Base-by-base conservation (phyloP, 2,888 invertebrate genomes). In the Cylloceria caligata region DNA sequence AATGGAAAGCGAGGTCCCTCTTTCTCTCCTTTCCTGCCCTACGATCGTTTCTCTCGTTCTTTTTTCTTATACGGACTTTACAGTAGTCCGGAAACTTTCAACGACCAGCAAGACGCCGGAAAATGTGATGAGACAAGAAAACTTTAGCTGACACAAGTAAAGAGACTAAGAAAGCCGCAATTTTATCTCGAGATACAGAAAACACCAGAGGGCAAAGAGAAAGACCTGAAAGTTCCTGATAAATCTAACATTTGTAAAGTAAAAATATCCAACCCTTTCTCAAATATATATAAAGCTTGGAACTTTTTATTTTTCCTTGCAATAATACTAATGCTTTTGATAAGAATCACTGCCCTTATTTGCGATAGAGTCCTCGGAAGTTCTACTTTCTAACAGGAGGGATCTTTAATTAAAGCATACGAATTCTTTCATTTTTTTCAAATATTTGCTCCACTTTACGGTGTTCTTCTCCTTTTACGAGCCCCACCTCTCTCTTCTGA, bases 71-170 rank as follows among this genome's bases (percentile, higher is more conserved):
- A 42, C 36, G 24, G 45, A 21, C 42, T 76, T 69, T 42, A 9
- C 52, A 49, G 52, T 67, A 21, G 34, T 7, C 21, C n/a, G 36
- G 34, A 74, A 80, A 80, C 80, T 80, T 80, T 69, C 47, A 45
- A 68, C 69, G 64, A 64, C 27, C 62, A 36, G 19, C 34, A 36
- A 52, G 60, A 60, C 42, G 64, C 21, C 45, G 73, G 57, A 67
- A 73, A 67, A 68, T 30, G 67, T 60, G 13, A 39, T 36, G 69
- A 71, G 69, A 80, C 65, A 71, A 57, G 80, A 80, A 80, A 80
- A 75, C 69, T 80, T 71, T 13, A 47, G 19, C 75, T 36, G 47
- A n/a, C 57, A 60, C 60, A 60, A 68, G 39, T 45, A 47, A 67
- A n/a, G 24, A 60, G 27, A 27, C 47, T 62, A 36, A 68, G 52